phyloP scores from a whole-genome alignment of 2,113 vertebrate genomes.

The Pterophyllum scalare region DNA sequence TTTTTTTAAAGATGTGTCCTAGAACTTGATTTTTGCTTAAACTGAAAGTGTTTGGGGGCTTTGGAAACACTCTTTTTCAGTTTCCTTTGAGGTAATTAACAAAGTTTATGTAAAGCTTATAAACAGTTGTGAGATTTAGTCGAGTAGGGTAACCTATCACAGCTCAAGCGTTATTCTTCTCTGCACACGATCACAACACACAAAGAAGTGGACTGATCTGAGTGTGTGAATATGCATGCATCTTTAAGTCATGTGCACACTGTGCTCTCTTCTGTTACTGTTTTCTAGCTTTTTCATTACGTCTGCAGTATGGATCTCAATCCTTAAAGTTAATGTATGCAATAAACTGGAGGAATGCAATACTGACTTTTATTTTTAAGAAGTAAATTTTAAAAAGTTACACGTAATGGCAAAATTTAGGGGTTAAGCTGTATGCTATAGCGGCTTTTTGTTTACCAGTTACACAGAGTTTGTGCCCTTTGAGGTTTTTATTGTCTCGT shows the following conservation, averaged over 20 bases:
- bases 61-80: neutral
- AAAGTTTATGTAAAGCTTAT: neutral
- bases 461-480: neutral
- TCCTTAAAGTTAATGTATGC: too few species aligned
- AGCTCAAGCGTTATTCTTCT: constrained; percentile 21
- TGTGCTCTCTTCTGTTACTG: too few species aligned
- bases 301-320: too few species aligned
- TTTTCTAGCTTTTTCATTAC: neutral
- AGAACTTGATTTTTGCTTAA: neutral
- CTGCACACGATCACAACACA: constrained; percentile 37
- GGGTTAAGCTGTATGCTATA: accelerated
- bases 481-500: neutral
- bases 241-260: too few species aligned
- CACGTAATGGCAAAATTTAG: neutral
- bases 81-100: neutral
- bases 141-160: neutral
- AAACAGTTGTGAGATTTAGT: constrained; percentile 6
- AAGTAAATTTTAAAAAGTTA: too few species aligned
- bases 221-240: too few species aligned
- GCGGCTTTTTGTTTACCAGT: neutral
- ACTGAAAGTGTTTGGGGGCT: neutral
- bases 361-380: too few species aligned
- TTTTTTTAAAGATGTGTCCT: too few species aligned
- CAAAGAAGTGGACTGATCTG: constrained; percentile 38
- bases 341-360: too few species aligned